Evolutionary conservation across 2,113 vertebrate genomes (phyloP).

Genomic region (Chinchilla lanigera): DNA sequence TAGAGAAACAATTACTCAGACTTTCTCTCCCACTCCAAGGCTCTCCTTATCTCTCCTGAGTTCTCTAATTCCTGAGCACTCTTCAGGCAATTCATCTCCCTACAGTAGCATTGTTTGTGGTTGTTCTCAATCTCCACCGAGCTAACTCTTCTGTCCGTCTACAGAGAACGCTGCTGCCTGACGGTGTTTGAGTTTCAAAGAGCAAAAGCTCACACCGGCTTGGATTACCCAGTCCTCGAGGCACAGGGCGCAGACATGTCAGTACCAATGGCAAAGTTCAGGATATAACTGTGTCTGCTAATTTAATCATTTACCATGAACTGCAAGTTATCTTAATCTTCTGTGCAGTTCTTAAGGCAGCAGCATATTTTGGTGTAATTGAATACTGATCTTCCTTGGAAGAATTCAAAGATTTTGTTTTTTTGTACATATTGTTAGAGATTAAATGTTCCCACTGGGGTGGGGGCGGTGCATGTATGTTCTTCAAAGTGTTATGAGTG

Average conservation of each 20-base stretch:
- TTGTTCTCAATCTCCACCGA: not conserved
- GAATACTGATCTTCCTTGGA: slow-evolving; percentile 82
- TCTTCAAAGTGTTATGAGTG: slow-evolving; percentile 56
- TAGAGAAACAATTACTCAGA: not conserved
- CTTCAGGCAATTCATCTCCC: slow-evolving; percentile 48
- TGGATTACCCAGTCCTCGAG: slow-evolving; percentile 81
- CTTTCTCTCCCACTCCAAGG: not conserved
- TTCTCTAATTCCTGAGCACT: slow-evolving; percentile 16
- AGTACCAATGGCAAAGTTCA: slow-evolving; percentile 85
- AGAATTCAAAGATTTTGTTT: slow-evolving; percentile 76
- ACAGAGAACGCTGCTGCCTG: slow-evolving; percentile 74
- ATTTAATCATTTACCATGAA: slow-evolving; percentile 87
- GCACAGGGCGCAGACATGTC: slow-evolving; percentile 80
- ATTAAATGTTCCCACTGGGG: slow-evolving; percentile 74
- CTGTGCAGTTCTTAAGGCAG: slow-evolving; percentile 76
- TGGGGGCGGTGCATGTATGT: not conserved
- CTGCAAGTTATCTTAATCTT: slow-evolving; percentile 85
- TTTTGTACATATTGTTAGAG: slow-evolving; percentile 77
- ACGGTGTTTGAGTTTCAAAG: slow-evolving; percentile 80
- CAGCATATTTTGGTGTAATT: slow-evolving; percentile 82
- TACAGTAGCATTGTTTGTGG: not conserved
- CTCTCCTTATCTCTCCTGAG: not conserved
- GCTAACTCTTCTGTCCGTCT: slow-evolving; percentile 66
- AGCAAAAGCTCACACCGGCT: slow-evolving; percentile 72
- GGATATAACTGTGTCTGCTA: slow-evolving; percentile 83